These are phyloP conservation scores for Stylophora pistillata DNA, from an alignment of 64 coral and sea anemone species.

Conservation along the genomic window DNA sequence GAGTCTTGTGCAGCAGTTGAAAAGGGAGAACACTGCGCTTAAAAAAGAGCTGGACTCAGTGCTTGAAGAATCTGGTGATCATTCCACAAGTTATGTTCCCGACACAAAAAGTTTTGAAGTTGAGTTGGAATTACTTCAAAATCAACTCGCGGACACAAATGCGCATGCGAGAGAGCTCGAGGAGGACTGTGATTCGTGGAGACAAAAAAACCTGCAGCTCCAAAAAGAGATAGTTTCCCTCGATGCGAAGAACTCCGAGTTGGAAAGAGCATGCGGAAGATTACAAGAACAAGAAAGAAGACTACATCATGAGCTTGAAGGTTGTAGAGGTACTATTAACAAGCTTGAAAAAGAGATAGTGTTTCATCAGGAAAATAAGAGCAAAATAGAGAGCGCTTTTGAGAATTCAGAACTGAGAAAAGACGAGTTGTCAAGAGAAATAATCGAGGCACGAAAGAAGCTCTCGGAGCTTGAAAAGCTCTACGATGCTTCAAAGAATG, in stretches of 20 bases:
- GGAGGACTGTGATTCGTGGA: slow-evolving; percentile 56
- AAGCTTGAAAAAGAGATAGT: slow-evolving; percentile 68
- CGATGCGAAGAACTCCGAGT: slow-evolving; percentile 62
- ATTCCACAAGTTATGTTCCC: slow-evolving; percentile 23
- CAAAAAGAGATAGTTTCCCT: slow-evolving; percentile 77
- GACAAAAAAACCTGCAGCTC: slow-evolving; percentile 74
- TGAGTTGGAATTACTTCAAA: slow-evolving; percentile 63
- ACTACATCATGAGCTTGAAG: slow-evolving; percentile 52
- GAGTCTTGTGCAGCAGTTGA: slow-evolving; percentile 63
- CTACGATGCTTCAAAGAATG: slow-evolving; percentile 57
- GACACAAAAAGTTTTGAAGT: slow-evolving; percentile 19
- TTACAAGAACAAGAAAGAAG: slow-evolving; percentile 68
- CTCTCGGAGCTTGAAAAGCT: slow-evolving; percentile 67
- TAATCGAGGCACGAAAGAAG: slow-evolving; percentile 74
- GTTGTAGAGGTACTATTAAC: slow-evolving; percentile 44
- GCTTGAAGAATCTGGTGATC: slow-evolving; percentile 34
- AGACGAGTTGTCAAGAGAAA: slow-evolving; percentile 70
- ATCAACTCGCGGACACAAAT: slow-evolving; percentile 45
- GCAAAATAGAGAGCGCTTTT: slow-evolving; percentile 42
- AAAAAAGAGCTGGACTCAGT: slow-evolving; percentile 62
- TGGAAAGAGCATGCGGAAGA: slow-evolving; percentile 56
- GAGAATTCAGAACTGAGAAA: slow-evolving; percentile 47
- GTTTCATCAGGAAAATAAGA: slow-evolving; percentile 50
- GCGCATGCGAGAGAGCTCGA: slow-evolving; percentile 52
- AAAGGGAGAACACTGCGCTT: slow-evolving; percentile 74